phyloP scores from a whole-genome alignment of 1,140 invertebrate species.

The Drosophila ficusphila region DNA sequence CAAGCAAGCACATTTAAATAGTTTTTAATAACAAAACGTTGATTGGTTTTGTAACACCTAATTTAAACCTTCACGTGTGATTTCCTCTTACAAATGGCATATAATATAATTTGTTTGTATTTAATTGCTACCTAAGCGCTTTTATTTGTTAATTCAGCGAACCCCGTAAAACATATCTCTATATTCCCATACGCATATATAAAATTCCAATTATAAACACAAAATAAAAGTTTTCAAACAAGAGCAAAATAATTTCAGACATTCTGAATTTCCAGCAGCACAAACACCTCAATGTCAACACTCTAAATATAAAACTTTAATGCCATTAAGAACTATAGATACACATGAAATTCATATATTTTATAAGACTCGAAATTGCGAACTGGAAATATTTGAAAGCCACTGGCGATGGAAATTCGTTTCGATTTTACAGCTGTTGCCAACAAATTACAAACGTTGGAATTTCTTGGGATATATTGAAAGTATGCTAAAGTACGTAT shows the following conservation, averaged over 20 bases:
- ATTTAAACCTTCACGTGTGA: not conserved
- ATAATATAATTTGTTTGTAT: not conserved
- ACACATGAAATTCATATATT: not conserved
- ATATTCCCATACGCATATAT: conserved; percentile 1
- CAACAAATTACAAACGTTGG: conserved; percentile 55
- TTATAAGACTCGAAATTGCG: not conserved
- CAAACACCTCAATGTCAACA: conserved; percentile 55
- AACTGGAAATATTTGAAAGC: conserved; percentile 16
- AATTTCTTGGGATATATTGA: conserved; percentile 2
- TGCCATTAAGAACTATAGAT: not conserved
- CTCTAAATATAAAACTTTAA: conserved; percentile 4
- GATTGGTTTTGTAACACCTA: not conserved
- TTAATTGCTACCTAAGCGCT: not conserved
- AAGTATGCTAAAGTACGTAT: conserved; percentile 15
- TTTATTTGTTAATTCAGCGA: not conserved
- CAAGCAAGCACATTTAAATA: too few relatives aligned
- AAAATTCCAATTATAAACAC: conserved; percentile 18
- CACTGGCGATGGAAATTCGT: conserved; percentile 12
- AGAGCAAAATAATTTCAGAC: conserved; percentile 15
- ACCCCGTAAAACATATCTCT: conserved; percentile 24
- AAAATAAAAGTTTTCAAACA: conserved; percentile 16
- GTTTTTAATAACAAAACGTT: not conserved
- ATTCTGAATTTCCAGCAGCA: conserved; percentile 28
- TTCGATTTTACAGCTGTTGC: conserved; percentile 58
- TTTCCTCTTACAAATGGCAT: not conserved